Percentiles rank a stretch among this genome's conserved stretches.
phyloP scores from a whole-genome alignment of 2,797 vertebrate species.

The Smutsia gigantea region DNA sequence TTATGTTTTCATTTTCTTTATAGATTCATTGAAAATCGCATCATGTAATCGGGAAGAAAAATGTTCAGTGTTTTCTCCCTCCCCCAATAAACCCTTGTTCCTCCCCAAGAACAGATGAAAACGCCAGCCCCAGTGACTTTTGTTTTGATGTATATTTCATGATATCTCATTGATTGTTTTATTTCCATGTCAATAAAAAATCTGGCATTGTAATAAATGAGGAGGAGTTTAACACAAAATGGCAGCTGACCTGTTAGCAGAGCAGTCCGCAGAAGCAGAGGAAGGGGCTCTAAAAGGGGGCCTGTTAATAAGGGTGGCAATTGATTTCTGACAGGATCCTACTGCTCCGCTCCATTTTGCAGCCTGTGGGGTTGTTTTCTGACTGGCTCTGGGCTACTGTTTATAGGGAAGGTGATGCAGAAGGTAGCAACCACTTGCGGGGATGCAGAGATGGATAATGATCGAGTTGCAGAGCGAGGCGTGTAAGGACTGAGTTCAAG shows the following conservation, averaged over 20 bases:
- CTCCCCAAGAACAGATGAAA: conserved; percentile 69
- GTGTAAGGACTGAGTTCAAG: not conserved
- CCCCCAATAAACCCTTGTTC: conserved; percentile 62
- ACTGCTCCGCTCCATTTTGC: fast-evolving
- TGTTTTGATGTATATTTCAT: conserved; percentile 82
- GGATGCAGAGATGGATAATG: not conserved
- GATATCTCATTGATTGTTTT: conserved; percentile 75
- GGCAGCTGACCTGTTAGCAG: conserved; percentile 59
- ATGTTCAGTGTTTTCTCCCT: not conserved
- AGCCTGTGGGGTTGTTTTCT: not conserved
- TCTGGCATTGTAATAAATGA: conserved; percentile 70
- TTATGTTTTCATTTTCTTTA: conserved; percentile 74
- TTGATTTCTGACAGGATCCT: not conserved
- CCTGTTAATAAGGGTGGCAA: not conserved
- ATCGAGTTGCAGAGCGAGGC: not conserved
- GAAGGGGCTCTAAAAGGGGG: not conserved
- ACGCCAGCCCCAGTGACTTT: not conserved
- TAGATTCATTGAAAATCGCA: conserved; percentile 77
- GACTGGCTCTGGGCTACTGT: not conserved
- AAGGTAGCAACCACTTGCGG: not conserved
- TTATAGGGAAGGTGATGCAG: not conserved
- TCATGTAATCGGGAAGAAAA: conserved; percentile 76
- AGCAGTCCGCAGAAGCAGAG: not conserved
- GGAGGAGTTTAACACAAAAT: conserved; percentile 70
- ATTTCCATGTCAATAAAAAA: conserved; percentile 77